phyloP scores from a whole-genome alignment of 2,113 vertebrate genomes.

The Monarcha castaneiventris region DNA sequence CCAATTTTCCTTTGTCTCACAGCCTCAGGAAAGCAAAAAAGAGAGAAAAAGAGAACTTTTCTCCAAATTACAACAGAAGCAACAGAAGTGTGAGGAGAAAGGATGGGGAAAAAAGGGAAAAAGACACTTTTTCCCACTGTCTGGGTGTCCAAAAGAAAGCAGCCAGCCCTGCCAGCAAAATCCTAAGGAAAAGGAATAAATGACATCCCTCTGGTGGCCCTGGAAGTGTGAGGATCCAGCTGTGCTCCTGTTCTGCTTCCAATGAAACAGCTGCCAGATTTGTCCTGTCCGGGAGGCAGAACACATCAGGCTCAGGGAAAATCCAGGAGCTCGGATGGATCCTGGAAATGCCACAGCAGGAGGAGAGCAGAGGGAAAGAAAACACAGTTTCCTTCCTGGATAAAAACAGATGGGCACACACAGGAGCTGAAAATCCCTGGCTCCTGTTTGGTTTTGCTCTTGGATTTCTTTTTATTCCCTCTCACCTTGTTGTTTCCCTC shows the following conservation, averaged over 20 bases:
- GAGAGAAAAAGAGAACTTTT: not conserved
- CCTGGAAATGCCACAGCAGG: not conserved
- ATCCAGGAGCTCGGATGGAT: not conserved
- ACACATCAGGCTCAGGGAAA: not conserved
- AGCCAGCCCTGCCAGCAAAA: not conserved
- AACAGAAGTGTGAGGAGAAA: not conserved
- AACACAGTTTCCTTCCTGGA: not conserved
- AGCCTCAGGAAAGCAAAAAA: not conserved
- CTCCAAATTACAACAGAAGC: not conserved
- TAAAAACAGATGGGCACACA: constrained; percentile 1
- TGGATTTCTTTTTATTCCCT: not conserved
- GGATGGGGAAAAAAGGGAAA: not conserved
- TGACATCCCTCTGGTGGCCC: not conserved
- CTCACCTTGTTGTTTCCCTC: not conserved
- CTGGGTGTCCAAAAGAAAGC: not conserved
- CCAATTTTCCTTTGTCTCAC: constrained; percentile 10
- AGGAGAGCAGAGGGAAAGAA: not conserved
- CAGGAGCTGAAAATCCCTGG: constrained; percentile 1
- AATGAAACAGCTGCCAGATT: not conserved
- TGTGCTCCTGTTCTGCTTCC: constrained; percentile 12
- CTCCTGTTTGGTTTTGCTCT: not conserved
- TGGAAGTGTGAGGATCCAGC: not conserved
- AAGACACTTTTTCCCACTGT: not conserved
- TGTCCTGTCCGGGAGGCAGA: not conserved
- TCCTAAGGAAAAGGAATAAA: not conserved